A percentile compares a stretch with the other conserved stretches of the same genome.
These are phyloP conservation scores for Pardosa pseudoannulata DNA, from an alignment of 2,888 invertebrate genomes.

Conservation along the genomic window DNA sequence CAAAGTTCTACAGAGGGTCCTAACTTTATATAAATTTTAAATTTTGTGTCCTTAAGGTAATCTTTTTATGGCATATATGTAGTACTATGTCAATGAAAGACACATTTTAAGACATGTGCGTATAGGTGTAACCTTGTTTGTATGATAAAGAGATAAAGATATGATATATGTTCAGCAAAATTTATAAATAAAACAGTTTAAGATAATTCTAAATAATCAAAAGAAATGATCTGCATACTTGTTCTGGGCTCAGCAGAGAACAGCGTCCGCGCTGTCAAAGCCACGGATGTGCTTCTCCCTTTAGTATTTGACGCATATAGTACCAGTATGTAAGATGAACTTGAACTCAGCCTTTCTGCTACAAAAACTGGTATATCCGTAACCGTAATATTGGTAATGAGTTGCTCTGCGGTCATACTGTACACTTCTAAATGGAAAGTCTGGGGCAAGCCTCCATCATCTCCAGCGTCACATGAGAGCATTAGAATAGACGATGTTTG, in stretches of 20 bases:
- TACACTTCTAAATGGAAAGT: constrained; percentile 89
- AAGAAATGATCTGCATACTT: no score
- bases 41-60: no score
- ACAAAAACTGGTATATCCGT: constrained; percentile 83
- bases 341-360: constrained; percentile 85
- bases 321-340: constrained; percentile 86
- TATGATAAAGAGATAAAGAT: no score
- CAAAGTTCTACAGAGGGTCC: no score
- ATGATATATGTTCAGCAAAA: no score
- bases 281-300: constrained; percentile 88
- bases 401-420: constrained; percentile 81
- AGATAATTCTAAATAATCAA: no score
- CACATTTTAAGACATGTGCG: no score
- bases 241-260: constrained; percentile 68
- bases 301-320: constrained; percentile 89
- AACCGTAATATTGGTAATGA: constrained; percentile 87
- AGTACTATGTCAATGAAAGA: no score
- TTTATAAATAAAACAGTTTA: no score
- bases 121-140: no score
- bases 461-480: constrained; percentile 89
- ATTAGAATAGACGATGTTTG: constrained; percentile 90
- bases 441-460: constrained; percentile 92
- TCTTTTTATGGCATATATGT: no score
- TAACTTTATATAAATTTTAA: no score
- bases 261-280: constrained; percentile 85